Evolutionary conservation across 2,113 vertebrate species (phyloP).

Genomic region (Scatophagus argus): DNA sequence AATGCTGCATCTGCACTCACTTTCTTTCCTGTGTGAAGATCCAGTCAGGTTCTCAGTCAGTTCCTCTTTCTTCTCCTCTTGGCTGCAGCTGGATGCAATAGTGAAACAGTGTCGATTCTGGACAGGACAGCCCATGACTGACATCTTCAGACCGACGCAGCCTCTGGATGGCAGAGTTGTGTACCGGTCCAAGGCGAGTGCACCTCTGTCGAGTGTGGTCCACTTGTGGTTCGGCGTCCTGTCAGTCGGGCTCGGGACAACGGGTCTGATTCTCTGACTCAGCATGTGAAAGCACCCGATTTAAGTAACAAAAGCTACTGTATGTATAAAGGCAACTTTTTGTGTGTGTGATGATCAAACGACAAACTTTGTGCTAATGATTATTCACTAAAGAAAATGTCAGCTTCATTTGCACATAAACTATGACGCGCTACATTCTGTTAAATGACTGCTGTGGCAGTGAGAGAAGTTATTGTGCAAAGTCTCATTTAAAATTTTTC

Average conservation of each 20-base stretch:
- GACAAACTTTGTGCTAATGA: not conserved
- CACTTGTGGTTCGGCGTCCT: slow-evolving; percentile 49
- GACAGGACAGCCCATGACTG: slow-evolving; percentile 79
- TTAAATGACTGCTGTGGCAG: not conserved
- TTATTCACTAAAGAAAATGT: not conserved
- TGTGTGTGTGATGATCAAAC: slow-evolving; percentile 1
- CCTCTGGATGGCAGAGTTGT: slow-evolving; percentile 80
- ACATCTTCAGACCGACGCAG: slow-evolving; percentile 83
- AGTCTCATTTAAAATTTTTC: no score
- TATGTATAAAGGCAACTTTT: slow-evolving; percentile 12
- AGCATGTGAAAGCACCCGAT: not conserved
- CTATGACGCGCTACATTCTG: not conserved
- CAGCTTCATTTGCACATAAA: not conserved
- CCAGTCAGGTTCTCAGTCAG: not conserved
- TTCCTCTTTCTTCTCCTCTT: not conserved
- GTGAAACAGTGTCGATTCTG: slow-evolving; percentile 75
- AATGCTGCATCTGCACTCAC: not conserved
- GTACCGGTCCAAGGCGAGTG: slow-evolving; percentile 67
- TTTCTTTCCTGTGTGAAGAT: not conserved
- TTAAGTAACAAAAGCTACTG: not conserved
- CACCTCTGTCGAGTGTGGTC: slow-evolving; percentile 14
- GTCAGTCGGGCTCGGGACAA: slow-evolving; percentile 41
- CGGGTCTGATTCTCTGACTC: slow-evolving; percentile 39
- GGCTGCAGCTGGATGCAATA: slow-evolving; percentile 72
- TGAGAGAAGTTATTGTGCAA: slow-evolving; percentile 1